Conservation (phyloP, 2,113 vertebrate genomes). For the Mirounga angustirostris region DNA sequence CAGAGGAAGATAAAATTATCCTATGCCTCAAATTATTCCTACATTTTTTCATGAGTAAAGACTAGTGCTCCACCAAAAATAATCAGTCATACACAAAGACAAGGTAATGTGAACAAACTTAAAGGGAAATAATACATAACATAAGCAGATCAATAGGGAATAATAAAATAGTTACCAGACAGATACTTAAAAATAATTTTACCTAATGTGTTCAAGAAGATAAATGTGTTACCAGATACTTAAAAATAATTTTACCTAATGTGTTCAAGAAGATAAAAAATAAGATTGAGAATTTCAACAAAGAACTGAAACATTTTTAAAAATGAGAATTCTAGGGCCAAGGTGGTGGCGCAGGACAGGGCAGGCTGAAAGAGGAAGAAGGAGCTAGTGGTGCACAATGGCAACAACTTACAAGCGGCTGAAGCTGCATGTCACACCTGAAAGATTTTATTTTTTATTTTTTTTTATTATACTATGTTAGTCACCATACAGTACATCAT, state of each 20-base stretch:
- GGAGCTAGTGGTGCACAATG: too few relatives aligned
- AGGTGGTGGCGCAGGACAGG: too few relatives aligned
- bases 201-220: not conserved
- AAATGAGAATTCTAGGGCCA: too few relatives aligned
- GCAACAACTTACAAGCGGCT: too few relatives aligned
- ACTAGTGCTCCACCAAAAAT: not conserved
- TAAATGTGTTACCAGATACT: not conserved
- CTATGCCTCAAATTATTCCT: not conserved
- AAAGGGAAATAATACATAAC: not conserved
- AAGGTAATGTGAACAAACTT: not conserved
- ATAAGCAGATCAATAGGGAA: not conserved
- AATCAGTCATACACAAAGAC: not conserved
- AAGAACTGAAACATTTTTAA: not conserved
- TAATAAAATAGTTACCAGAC: not conserved
- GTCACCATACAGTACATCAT: too few relatives aligned
- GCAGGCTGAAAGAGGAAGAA: too few relatives aligned
- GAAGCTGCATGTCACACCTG: too few relatives aligned
- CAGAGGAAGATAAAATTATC: not conserved
- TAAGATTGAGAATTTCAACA: slow-evolving; percentile 4
- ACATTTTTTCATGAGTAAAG: not conserved
- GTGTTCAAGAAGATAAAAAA: not conserved
- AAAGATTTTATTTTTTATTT: too few relatives aligned
- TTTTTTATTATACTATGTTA: too few relatives aligned
- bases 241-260: not conserved
- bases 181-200: not conserved